Base-by-base conservation (phyloP, 2,888 invertebrate genomes). In the Quadriops clusia region DNA sequence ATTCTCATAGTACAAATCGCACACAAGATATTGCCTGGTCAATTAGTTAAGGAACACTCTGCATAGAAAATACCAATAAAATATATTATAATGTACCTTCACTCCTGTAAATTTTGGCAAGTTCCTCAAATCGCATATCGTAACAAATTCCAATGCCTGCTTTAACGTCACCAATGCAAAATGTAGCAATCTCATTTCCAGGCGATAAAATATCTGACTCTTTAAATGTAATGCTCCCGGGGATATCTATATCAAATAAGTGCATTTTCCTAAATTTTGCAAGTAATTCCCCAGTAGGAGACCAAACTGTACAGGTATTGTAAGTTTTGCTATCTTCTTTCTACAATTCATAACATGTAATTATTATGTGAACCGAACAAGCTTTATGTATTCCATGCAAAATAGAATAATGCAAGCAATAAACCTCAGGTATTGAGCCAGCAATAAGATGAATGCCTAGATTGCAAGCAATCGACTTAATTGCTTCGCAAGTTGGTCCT, bases 131-230 rank as follows among this genome's bases (percentile, higher is more conserved):
- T 11, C 95, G 68, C 30, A 95, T 68, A 53, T 95, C 95, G 56
- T 95, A 95, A 53, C 95, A 97, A 49, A 95, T 87, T 2, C 91
- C 95, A 25, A 95, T 52, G 0, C 95, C 95, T 33, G 95, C 67
- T 63, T 77, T 83, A 36, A 74, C 69, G 0, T 71, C 72, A 30
- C 74, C 70, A 9, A 77, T 72, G 17, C 80, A 67, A 50, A 94
- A 81, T 0, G 70, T 77, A 0, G 79, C 78, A 29, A 90, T 60
- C 3, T 71, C 57, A 49, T 78, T 67, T 0, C 94, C 95, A 1
- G 85, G 67, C 11, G 72, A 70, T 2, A 95, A 60, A 0, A 77
- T 77, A 33, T 89, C 84, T 0, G 93, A 94, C 58, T 95, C 95
- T 49, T 84, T 82, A 55, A 95, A 94, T 1, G 76, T 78, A n/a